A percentile compares a stretch with the other conserved stretches of the same genome.
phyloP scores from a whole-genome alignment of 37 sponge, comb jelly and placozoan species.

The Halisarca cf. caerulea region DNA sequence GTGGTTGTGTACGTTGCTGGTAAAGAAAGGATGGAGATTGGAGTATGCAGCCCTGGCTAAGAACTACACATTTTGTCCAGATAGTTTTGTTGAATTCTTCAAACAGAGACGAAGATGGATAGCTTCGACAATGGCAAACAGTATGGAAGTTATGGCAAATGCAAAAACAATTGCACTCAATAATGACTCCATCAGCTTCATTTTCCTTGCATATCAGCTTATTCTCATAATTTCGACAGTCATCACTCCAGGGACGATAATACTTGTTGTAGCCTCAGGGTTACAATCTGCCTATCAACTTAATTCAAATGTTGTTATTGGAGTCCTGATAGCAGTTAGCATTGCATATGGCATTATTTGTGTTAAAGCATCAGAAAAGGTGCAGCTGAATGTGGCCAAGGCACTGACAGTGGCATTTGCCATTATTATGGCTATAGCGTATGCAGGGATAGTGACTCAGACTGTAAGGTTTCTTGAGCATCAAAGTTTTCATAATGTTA shows the following conservation, averaged over 20 bases:
- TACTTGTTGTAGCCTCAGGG: slow-evolving; percentile 71
- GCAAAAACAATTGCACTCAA: slow-evolving; percentile 25
- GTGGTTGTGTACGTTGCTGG: slow-evolving; percentile 93
- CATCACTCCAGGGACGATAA: slow-evolving; percentile 77
- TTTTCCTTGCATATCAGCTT: slow-evolving; percentile 79
- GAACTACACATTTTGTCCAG: slow-evolving; percentile 78
- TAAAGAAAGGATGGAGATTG: slow-evolving; percentile 82
- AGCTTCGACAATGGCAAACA: slow-evolving; percentile 89
- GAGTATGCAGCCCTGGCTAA: slow-evolving; percentile 82
- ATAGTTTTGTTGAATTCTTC: slow-evolving; percentile 80
- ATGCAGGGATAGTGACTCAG: neutral
- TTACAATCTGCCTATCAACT: slow-evolving; percentile 26
- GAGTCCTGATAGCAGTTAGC: neutral
- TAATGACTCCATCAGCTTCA: slow-evolving; percentile 64
- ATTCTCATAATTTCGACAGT: slow-evolving; percentile 71
- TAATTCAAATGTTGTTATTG: neutral
- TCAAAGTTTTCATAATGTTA: neutral
- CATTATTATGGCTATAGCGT: neutral
- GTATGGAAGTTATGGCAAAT: slow-evolving; percentile 39
- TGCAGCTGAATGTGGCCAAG: neutral
- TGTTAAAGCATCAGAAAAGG: neutral
- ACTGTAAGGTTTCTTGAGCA: neutral
- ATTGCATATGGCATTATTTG: neutral
- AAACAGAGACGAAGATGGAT: slow-evolving; percentile 90
- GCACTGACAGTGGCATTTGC: neutral